Percentiles rank a stretch among this genome's conserved stretches.
Evolutionary conservation across 2,888 invertebrate species (phyloP).

Genomic region (Epinotia demarniana): DNA sequence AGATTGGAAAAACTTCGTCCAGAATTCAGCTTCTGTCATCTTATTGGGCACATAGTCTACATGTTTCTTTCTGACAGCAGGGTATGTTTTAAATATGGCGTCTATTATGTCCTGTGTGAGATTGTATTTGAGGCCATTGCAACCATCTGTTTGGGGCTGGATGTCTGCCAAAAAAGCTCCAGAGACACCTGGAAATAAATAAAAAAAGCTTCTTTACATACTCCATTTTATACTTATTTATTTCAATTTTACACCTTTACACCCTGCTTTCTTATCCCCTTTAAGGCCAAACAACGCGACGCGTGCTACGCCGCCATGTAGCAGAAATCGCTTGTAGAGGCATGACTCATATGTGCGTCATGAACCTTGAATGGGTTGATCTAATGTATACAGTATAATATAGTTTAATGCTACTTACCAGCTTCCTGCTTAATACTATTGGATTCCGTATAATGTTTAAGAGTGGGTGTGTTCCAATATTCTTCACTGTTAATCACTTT

Average conservation of each 20-base stretch:
- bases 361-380: too few relatives aligned
- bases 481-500: conserved; percentile 98
- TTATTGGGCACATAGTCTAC: conserved; percentile 97
- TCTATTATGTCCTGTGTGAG: conserved; percentile 98
- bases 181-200: conserved; percentile 83
- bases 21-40: conserved; percentile 98
- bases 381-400: not conserved
- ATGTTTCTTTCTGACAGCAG: conserved; percentile 98
- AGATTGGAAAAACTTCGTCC: conserved; percentile 99
- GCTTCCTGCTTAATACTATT: conserved; percentile 92
- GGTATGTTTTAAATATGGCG: conserved; percentile 99
- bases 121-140: conserved; percentile 98
- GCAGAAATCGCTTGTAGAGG: too few relatives aligned
- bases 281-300: too few relatives aligned
- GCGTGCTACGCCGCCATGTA: too few relatives aligned
- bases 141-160: conserved; percentile 98
- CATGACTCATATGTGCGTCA: too few relatives aligned
- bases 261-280: too few relatives aligned
- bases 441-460: conserved; percentile 89
- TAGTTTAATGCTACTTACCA: conserved; percentile 79
- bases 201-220: not conserved
- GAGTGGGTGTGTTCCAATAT: conserved; percentile 97
- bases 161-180: conserved; percentile 95
- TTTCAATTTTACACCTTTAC: too few relatives aligned
- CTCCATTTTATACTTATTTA: too few relatives aligned